Conservation (phyloP, 2,113 vertebrate species). For the Eretmochelys imbricata region DNA sequence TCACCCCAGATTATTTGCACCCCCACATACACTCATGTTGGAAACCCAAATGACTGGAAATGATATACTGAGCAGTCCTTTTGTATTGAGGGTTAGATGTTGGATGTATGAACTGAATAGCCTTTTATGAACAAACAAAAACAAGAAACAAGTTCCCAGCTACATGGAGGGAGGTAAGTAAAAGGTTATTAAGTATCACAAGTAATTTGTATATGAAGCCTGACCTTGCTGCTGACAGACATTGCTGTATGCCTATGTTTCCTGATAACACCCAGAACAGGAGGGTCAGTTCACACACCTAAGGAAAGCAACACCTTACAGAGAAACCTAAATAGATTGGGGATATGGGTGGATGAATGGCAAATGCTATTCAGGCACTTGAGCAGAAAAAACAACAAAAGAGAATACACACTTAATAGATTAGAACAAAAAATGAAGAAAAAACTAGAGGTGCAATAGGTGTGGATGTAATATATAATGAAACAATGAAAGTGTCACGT, state of each 20-base stretch:
- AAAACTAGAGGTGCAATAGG: not conserved
- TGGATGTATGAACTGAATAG: not conserved
- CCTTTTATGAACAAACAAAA: not conserved
- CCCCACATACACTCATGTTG: not conserved
- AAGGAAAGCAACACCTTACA: not conserved
- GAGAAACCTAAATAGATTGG: not conserved
- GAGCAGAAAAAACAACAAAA: not conserved
- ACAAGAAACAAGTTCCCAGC: not conserved
- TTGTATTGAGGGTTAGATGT: not conserved
- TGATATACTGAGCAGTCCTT: not conserved
- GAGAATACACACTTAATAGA: not conserved
- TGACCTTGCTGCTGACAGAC: not conserved
- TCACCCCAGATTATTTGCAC: not conserved
- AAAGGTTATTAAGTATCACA: not conserved
- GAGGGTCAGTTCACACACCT: not conserved
- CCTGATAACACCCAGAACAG: accelerated
- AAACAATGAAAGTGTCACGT: not conserved
- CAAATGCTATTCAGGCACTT: not conserved
- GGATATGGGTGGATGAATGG: not conserved
- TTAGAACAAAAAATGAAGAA: not conserved
- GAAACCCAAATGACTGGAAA: not conserved
- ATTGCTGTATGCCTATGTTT: not conserved
- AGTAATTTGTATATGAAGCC: not conserved
- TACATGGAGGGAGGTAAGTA: not conserved
- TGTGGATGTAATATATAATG: not conserved